These are phyloP conservation scores for Dendronephthya gigantea DNA, from an alignment of 64 coral and sea anemone species.

Conservation along the genomic window DNA sequence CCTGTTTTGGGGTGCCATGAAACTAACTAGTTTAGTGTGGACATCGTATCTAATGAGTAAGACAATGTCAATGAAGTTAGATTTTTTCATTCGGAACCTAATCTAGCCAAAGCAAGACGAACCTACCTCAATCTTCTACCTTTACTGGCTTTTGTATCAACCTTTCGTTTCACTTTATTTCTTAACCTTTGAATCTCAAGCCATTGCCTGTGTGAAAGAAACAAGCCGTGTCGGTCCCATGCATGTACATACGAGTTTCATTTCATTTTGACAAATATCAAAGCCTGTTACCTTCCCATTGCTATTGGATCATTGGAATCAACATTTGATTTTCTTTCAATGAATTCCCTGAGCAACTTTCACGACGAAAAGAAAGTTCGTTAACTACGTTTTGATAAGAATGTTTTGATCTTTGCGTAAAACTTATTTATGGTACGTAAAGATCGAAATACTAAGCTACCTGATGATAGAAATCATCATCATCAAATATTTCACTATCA, in stretches of 20 bases:
- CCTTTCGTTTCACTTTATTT: conserved; percentile 67
- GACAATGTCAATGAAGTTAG: too few species aligned
- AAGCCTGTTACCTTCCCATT: conserved; percentile 92
- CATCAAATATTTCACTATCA: conserved; percentile 84
- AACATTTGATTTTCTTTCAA: conserved; percentile 66
- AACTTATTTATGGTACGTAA: too few species aligned
- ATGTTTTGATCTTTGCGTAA: background rate
- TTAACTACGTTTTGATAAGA: background rate
- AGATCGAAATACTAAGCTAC: conserved; percentile 12
- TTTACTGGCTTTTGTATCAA: conserved; percentile 95
- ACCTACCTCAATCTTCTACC: conserved; percentile 71
- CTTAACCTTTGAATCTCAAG: conserved; percentile 81
- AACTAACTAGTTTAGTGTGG: conserved; percentile 75
- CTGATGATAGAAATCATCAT: conserved; percentile 98
- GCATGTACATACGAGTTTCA: background rate
- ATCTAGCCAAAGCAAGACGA: background rate
- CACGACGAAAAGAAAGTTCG: background rate
- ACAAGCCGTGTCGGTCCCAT: background rate
- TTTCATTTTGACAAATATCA: background rate
- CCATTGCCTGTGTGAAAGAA: conserved; percentile 53
- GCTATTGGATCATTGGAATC: conserved; percentile 72
- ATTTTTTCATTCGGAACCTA: too few species aligned
- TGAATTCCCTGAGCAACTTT: conserved; percentile 76
- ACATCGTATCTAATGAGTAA: conserved; percentile 54
- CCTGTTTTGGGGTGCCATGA: conserved; percentile 80